Base-by-base conservation (phyloP, 2,888 invertebrate species). In the Lysandra coridon region DNA sequence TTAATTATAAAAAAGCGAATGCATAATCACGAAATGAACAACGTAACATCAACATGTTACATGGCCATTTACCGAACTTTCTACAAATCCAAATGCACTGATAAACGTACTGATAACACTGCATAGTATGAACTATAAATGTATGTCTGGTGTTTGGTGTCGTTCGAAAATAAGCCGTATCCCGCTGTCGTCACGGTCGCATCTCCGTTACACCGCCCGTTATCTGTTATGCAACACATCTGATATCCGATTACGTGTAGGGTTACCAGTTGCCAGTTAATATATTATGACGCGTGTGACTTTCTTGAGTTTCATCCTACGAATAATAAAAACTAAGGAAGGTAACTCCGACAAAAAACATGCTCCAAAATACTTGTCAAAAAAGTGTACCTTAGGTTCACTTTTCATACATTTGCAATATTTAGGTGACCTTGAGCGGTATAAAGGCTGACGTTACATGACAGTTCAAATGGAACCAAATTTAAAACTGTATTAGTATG, bases 191-290 rank as follows among this genome's bases (percentile, higher is more conserved):
- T 81, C 86, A 88, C 83, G 85, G 89, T 86, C 86, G 83, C 80
- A 86, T 86, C 88, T 83, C 86, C 84, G 85, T 86, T 86, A 86
- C 82, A 69, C 83, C 83, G 84, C 83, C 83, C 81, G 84, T 85
- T 85, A 84, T 88, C 86, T 87, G 88, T 92, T 92, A 90, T 87
- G 87, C 88, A 92, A 92, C 87, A 87, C 86, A 86, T 88, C 86
- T 84, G 87, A 88, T 91, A 92, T 93, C 87, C 86, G 85, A 86
- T 91, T 90, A 88, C 89, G 44, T 74, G 75, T 49, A 23, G 49
- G 23, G 49, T 23, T 44, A 75, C 44, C 75, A 49, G 23, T 37
- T 17, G 5, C n/a, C 60, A 57, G 30, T 62, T 10, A 23, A 6
- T n/a, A 2, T n/a, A 60, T 4, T 60, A 69, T 69, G 69, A 14